Evolutionary conservation across 2,888 invertebrate species (phyloP).

Genomic region (Psococerastis gibbosa): DNA sequence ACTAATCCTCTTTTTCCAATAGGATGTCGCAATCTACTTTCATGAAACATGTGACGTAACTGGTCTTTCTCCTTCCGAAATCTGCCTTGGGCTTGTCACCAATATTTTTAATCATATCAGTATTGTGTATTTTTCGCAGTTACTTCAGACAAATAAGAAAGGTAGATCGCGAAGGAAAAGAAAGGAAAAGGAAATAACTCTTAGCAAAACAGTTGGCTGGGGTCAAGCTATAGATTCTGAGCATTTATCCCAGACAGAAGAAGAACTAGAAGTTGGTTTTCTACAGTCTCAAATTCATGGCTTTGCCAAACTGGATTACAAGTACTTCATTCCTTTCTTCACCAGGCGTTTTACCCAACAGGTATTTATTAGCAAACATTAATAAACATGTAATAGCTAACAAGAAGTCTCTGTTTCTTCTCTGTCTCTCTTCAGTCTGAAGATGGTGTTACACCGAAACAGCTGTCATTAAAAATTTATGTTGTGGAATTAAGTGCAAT

Average conservation of each 20-base stretch:
- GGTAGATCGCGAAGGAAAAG: slow-evolving; percentile 36
- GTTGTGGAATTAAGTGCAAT: too few species aligned
- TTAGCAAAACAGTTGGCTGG: slow-evolving; percentile 98
- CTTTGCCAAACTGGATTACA: slow-evolving; percentile 79
- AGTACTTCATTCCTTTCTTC: slow-evolving; percentile 91
- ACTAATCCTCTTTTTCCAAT: too few species aligned
- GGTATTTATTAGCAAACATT: slow-evolving; percentile 29
- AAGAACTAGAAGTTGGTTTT: slow-evolving; percentile 76
- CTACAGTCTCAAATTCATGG: slow-evolving; percentile 63
- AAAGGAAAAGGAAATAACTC: slow-evolving; percentile 61
- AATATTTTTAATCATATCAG: too few species aligned
- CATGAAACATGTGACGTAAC: too few species aligned
- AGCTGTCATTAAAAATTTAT: too few species aligned
- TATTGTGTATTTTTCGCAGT: slow-evolving; percentile 30
- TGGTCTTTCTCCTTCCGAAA: too few species aligned
- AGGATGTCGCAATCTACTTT: too few species aligned
- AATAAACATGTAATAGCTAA: too few species aligned
- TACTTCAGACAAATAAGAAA: slow-evolving; percentile 50
- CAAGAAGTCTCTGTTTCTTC: too few species aligned
- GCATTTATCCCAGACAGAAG: slow-evolving; percentile 85
- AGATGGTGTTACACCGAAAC: too few species aligned
- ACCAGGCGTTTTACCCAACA: slow-evolving; percentile 89
- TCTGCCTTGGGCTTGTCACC: too few species aligned
- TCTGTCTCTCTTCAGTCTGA: too few species aligned
- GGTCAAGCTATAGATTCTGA: slow-evolving; percentile 87